These are phyloP conservation scores for Epinotia ramella DNA, from an alignment of 2,888 invertebrate genomes.

Conservation along the genomic window DNA sequence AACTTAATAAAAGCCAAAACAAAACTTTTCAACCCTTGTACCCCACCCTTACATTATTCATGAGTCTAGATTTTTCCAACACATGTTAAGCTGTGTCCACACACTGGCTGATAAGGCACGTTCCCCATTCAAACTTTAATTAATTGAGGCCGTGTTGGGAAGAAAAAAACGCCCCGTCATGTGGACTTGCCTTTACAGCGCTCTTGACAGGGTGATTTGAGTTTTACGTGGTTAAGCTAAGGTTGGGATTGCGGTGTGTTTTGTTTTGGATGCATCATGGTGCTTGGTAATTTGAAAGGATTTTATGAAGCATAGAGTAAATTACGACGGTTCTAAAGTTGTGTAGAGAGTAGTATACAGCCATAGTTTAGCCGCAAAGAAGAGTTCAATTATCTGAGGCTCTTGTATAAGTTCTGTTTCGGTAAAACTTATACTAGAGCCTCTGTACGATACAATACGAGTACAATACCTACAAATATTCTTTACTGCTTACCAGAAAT, in stretches of 20 bases:
- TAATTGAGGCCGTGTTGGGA: constrained; percentile 46
- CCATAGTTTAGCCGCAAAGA: neutral
- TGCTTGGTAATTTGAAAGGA: constrained; percentile 27
- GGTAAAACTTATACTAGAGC: no score
- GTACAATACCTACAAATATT: no score
- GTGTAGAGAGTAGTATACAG: constrained; percentile 1
- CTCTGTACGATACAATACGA: no score
- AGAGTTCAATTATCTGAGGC: no score
- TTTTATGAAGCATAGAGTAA: constrained; percentile 20
- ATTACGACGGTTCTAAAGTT: constrained; percentile 1
- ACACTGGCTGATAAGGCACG: constrained; percentile 49
- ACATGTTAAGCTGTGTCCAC: constrained; percentile 47
- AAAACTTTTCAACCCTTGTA: constrained; percentile 1
- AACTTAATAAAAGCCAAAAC: neutral
- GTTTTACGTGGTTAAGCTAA: neutral
- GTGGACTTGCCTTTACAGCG: constrained; percentile 45
- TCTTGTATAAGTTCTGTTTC: no score
- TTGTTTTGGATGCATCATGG: constrained; percentile 24
- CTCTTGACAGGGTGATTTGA: neutral
- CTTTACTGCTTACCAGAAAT: no score
- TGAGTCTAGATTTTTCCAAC: constrained; percentile 39
- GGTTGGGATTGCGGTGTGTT: constrained; percentile 7
- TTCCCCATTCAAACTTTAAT: constrained; percentile 48
- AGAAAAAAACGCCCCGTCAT: constrained; percentile 45
- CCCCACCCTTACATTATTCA: constrained; percentile 24